Conservation (phyloP, 2,888 invertebrate species). For the Acrobasis repandana region DNA sequence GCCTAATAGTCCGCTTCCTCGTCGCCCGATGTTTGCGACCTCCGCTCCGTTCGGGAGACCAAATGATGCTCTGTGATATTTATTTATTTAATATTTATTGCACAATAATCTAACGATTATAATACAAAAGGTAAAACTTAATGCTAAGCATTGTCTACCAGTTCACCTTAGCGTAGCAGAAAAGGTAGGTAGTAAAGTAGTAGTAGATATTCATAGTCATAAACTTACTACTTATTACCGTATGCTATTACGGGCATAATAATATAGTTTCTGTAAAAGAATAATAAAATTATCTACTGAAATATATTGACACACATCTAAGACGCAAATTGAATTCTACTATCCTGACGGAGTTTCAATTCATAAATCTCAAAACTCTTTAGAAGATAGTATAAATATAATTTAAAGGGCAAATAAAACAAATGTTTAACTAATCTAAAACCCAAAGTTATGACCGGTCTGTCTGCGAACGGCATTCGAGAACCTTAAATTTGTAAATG, state of each 20-base stretch:
- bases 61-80: conserved; percentile 17
- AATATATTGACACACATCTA: no score
- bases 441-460: conserved; percentile 5
- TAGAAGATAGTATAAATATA: no score
- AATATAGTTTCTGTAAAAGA: no score
- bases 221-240: not conserved
- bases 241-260: no score
- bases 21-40: conserved; percentile 41
- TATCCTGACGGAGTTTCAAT: not conserved
- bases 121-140: no score
- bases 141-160: no score
- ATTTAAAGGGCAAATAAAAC: conserved; percentile 1
- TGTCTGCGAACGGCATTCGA: not conserved
- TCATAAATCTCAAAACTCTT: not conserved
- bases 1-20: conserved; percentile 56
- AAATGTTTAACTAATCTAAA: conserved; percentile 5
- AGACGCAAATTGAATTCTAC: not conserved
- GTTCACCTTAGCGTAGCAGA: no score
- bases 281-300: no score
- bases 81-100: no score
- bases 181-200: no score
- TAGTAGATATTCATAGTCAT: no score
- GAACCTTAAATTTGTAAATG: not conserved
- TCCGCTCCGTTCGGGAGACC: conserved; percentile 29
- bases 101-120: no score